Conservation (phyloP, 2,888 invertebrate genomes). For the Oscheius onirici region DNA sequence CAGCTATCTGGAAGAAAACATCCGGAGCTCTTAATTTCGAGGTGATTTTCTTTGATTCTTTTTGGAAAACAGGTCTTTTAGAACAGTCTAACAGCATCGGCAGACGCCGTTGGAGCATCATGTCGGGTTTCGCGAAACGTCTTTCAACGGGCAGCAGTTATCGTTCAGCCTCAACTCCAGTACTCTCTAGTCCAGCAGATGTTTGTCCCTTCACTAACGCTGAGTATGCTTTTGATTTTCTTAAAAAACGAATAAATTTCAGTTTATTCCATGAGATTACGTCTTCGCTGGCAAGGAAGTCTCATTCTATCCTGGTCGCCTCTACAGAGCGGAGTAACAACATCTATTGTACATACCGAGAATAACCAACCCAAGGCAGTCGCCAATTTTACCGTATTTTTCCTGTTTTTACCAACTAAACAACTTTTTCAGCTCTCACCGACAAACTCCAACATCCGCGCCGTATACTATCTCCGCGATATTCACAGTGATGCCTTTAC, state of each 20-base stretch:
- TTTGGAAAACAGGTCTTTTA: constrained; percentile 31
- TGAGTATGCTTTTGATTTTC: constrained; percentile 43
- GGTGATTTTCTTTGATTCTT: constrained; percentile 35
- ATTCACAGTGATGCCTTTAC: constrained; percentile 56
- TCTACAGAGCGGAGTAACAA: constrained; percentile 53
- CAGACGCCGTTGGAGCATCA: constrained; percentile 49
- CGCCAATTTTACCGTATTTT: constrained; percentile 59
- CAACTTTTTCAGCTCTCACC: constrained; percentile 56
- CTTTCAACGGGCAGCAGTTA: constrained; percentile 56
- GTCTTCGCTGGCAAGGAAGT: constrained; percentile 63
- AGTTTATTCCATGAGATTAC: constrained; percentile 63
- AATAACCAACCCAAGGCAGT: constrained; percentile 67
- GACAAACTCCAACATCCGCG: constrained; percentile 57
- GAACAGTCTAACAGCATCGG: constrained; percentile 52
- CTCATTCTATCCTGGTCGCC: constrained; percentile 53
- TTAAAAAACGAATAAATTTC: constrained; percentile 35
- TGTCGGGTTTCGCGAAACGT: constrained; percentile 50
- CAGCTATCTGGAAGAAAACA: constrained; percentile 62
- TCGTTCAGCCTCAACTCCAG: constrained; percentile 63
- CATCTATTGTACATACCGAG: constrained; percentile 66
- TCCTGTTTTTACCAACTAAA: neutral
- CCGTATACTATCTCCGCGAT: constrained; percentile 59
- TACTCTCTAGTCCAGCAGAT: constrained; percentile 54
- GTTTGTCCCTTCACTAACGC: constrained; percentile 47
- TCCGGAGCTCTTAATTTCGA: constrained; percentile 57